These are phyloP conservation scores for Cephalopterus ornatus DNA, from an alignment of 2,113 vertebrate genomes.

Conservation along the genomic window DNA sequence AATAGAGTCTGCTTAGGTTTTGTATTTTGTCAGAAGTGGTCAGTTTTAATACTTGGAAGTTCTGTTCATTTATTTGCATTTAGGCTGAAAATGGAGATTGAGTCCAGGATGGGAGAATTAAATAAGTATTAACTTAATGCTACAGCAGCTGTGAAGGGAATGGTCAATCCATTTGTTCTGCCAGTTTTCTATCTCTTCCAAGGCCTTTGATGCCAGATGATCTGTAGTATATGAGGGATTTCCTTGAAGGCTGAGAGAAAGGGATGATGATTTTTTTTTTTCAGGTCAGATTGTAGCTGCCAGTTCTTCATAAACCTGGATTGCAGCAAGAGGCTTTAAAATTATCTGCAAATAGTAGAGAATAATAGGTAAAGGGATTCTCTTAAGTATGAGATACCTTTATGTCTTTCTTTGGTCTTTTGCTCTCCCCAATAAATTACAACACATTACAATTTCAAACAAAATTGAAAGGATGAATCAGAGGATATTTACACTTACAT, in stretches of 20 bases:
- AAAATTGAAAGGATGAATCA: slow-evolving; percentile 1
- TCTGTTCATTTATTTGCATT: background rate
- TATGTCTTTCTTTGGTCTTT: background rate
- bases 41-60: background rate
- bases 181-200: background rate
- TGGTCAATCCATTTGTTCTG: background rate
- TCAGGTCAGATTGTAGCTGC: background rate
- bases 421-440: background rate
- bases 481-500: slow-evolving; percentile 11
- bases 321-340: background rate
- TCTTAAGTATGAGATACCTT: background rate
- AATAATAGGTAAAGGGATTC: background rate
- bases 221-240: background rate
- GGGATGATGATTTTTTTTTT: background rate
- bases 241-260: background rate
- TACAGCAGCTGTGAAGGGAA: background rate
- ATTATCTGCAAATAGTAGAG: background rate
- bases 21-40: background rate
- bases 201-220: background rate
- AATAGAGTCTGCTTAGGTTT: background rate
- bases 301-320: background rate
- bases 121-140: background rate
- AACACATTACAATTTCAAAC: background rate
- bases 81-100: background rate
- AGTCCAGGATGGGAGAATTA: background rate